Evolutionary conservation across 2,888 invertebrate species (phyloP).

Genomic region (Pelosia muscerda): DNA sequence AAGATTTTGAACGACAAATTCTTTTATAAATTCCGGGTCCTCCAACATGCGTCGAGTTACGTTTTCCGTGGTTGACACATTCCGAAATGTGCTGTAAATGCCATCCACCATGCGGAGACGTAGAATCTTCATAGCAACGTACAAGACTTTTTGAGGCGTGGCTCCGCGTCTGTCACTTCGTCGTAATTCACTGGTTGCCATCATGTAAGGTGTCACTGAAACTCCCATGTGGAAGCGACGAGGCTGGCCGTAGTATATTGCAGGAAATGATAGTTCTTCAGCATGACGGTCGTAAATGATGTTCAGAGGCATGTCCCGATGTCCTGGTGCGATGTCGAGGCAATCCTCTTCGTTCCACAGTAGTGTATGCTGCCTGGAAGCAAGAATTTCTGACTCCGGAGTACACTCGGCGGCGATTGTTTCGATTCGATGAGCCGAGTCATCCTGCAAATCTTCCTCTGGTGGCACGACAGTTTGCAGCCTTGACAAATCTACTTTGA

Average conservation of each 20-base stretch:
- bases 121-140: slow-evolving; percentile 68
- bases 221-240: slow-evolving; percentile 55
- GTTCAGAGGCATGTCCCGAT: slow-evolving; percentile 52
- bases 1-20: slow-evolving; percentile 54
- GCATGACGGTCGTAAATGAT: slow-evolving; percentile 65
- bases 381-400: slow-evolving; percentile 42
- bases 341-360: slow-evolving; percentile 61
- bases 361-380: slow-evolving; percentile 55
- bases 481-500: slow-evolving; percentile 54
- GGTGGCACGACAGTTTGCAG: slow-evolving; percentile 45
- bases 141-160: slow-evolving; percentile 62
- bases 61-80: slow-evolving; percentile 46
- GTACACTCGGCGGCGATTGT: slow-evolving; percentile 39
- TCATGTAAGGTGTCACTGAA: slow-evolving; percentile 61
- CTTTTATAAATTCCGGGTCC: slow-evolving; percentile 55
- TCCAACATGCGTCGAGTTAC: slow-evolving; percentile 57
- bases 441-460: slow-evolving; percentile 37
- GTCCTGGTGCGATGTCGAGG: slow-evolving; percentile 57
- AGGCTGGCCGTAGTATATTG: slow-evolving; percentile 65
- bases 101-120: slow-evolving; percentile 48
- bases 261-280: slow-evolving; percentile 70
- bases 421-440: slow-evolving; percentile 50
- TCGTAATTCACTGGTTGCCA: slow-evolving; percentile 66
- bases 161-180: slow-evolving; percentile 65
- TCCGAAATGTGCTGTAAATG: slow-evolving; percentile 52